phyloP scores from a whole-genome alignment of 2,888 invertebrate genomes.

The Strigamia transsilvanica region DNA sequence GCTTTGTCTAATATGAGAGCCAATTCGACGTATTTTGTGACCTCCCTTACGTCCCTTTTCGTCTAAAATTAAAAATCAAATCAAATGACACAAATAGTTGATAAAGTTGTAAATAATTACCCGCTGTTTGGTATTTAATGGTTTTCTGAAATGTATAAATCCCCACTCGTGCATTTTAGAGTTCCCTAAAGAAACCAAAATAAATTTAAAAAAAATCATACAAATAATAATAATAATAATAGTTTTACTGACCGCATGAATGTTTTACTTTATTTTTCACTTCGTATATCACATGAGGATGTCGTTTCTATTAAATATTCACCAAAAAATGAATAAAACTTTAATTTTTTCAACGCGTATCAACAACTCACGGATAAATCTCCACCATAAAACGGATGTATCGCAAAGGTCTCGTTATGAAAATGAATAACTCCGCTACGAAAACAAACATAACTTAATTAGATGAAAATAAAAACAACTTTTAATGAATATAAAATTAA shows the following conservation, averaged over 20 bases:
- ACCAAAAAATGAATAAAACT: slow-evolving; percentile 14
- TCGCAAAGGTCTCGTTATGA: slow-evolving; percentile 97
- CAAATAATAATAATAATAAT: background rate
- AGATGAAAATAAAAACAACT: slow-evolving; percentile 51
- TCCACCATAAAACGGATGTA: slow-evolving; percentile 96
- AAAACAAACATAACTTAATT: slow-evolving; percentile 53
- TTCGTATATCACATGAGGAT: slow-evolving; percentile 97
- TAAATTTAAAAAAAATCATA: background rate
- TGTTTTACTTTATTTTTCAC: slow-evolving; percentile 89
- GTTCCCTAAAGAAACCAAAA: slow-evolving; percentile 57
- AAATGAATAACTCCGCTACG: slow-evolving; percentile 91
- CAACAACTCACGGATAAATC: slow-evolving; percentile 86
- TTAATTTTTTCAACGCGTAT: background rate
- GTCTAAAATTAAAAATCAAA: slow-evolving; percentile 61
- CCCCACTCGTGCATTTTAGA: slow-evolving; percentile 60
- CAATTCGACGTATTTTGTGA: slow-evolving; percentile 94
- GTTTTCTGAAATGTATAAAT: slow-evolving; percentile 59
- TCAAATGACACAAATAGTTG: background rate
- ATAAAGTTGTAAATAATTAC: slow-evolving; percentile 48
- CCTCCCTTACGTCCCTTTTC: slow-evolving; percentile 83
- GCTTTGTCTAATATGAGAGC: slow-evolving; percentile 95
- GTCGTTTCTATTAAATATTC: slow-evolving; percentile 78
- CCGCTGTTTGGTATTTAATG: slow-evolving; percentile 56
- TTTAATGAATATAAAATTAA: slow-evolving; percentile 45
- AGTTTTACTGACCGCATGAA: slow-evolving; percentile 79